A percentile compares a stretch with the other conserved stretches of the same genome.
phyloP scores from a whole-genome alignment of 2,888 invertebrate genomes.

The Latrodectus hesperus region DNA sequence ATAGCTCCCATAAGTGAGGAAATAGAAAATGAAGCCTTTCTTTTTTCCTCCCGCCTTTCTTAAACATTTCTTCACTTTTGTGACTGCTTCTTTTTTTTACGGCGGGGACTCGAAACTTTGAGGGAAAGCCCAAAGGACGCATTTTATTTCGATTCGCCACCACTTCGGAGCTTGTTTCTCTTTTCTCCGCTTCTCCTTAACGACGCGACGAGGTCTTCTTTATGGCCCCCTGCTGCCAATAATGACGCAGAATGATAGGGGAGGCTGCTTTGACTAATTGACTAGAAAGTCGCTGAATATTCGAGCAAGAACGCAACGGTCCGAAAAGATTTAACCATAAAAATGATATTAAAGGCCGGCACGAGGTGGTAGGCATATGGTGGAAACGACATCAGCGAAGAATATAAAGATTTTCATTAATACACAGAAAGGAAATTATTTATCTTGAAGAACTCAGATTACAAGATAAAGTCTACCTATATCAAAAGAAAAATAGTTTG shows the following conservation, averaged over 20 bases:
- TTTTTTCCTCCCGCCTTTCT: constrained; percentile 8
- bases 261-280: constrained; percentile 48
- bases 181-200: constrained; percentile 18
- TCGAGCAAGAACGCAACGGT: constrained; percentile 20
- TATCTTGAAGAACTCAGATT: too few species aligned
- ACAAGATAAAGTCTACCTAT: too few species aligned
- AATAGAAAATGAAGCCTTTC: constrained; percentile 11
- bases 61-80: background rate
- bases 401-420: background rate
- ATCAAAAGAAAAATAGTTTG: too few species aligned
- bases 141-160: constrained; percentile 35
- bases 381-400: constrained; percentile 8
- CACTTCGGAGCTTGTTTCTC: constrained; percentile 11
- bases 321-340: constrained; percentile 28
- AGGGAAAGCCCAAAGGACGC: constrained; percentile 14
- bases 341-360: constrained; percentile 6
- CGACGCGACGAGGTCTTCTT: background rate
- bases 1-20: constrained; percentile 4
- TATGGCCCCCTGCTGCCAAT: constrained; percentile 1
- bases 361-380: constrained; percentile 27
- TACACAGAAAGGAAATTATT: too few species aligned
- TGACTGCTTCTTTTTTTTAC: constrained; percentile 25
- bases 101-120: constrained; percentile 34
- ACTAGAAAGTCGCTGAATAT: constrained; percentile 25
- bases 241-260: constrained; percentile 12